Conservation (phyloP, 2,113 vertebrate genomes). For the Tichodroma muraria region DNA sequence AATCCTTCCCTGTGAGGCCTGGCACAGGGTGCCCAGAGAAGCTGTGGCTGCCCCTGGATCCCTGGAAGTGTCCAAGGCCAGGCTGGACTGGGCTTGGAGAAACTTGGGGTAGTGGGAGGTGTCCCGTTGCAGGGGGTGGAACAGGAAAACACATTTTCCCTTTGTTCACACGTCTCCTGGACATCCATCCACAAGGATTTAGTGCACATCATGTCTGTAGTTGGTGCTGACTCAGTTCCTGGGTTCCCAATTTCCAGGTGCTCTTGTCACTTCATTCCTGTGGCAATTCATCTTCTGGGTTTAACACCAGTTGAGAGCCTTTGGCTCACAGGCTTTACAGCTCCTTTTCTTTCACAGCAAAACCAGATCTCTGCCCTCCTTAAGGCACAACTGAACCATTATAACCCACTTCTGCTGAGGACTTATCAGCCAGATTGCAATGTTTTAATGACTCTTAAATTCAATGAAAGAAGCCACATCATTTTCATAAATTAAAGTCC, state of each 20-base stretch:
- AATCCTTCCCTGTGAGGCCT: not conserved
- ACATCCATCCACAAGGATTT: not conserved
- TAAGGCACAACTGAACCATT: not conserved
- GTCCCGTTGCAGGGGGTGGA: not conserved
- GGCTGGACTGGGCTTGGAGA: fast-evolving
- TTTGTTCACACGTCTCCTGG: not conserved
- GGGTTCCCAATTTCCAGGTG: not conserved
- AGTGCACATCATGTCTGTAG: not conserved
- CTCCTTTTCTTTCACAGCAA: not conserved
- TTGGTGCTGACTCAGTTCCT: not conserved
- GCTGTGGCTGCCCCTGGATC: not conserved
- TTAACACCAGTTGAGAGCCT: not conserved
- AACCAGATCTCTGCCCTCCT: not conserved
- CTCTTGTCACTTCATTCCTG: not conserved
- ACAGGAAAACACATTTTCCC: fast-evolving
- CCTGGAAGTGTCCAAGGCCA: not conserved
- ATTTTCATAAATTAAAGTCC: not conserved
- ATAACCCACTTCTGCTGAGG: not conserved
- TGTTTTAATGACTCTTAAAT: not conserved
- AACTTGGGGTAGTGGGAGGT: fast-evolving
- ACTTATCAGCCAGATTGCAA: not conserved
- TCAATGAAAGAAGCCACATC: not conserved
- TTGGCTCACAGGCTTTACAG: not conserved
- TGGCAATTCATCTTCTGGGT: not conserved
- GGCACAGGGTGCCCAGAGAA: not conserved